Conservation (phyloP, 2,888 invertebrate genomes). For the Agonopterix arenella region DNA sequence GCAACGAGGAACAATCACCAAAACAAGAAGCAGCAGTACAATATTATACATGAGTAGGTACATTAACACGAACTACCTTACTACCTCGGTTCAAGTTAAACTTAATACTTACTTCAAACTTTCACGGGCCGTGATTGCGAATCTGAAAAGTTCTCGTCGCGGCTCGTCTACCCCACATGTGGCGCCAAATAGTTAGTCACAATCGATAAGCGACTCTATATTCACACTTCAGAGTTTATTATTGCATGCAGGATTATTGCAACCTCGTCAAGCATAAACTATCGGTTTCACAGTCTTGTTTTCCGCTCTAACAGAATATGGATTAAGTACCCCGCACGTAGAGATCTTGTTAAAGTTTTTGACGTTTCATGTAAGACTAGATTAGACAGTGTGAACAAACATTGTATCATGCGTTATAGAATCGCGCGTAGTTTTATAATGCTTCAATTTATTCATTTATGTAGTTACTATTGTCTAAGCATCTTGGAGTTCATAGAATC, state of each 20-base stretch:
- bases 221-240: slow-evolving; percentile 11
- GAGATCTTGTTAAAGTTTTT: slow-evolving; percentile 23
- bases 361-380: slow-evolving; percentile 1
- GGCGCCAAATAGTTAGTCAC: slow-evolving; percentile 21
- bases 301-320: slow-evolving; percentile 30
- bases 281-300: slow-evolving; percentile 38
- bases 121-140: slow-evolving; percentile 56
- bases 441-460: too few species aligned
- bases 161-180: slow-evolving; percentile 34
- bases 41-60: slow-evolving; percentile 6
- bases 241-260: slow-evolving; percentile 6
- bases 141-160: slow-evolving; percentile 55
- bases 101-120: slow-evolving; percentile 56
- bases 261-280: slow-evolving; percentile 24
- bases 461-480: too few species aligned
- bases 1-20: too few species aligned
- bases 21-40: too few species aligned
- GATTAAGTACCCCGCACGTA: slow-evolving; percentile 36
- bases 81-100: slow-evolving; percentile 39
- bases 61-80: slow-evolving; percentile 29
- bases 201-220: slow-evolving; percentile 15
- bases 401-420: too few species aligned
- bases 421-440: too few species aligned
- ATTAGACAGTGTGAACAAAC: too few species aligned
- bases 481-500: too few species aligned